phyloP scores from a whole-genome alignment of 2,113 vertebrate species.

The Rhea pennata region DNA sequence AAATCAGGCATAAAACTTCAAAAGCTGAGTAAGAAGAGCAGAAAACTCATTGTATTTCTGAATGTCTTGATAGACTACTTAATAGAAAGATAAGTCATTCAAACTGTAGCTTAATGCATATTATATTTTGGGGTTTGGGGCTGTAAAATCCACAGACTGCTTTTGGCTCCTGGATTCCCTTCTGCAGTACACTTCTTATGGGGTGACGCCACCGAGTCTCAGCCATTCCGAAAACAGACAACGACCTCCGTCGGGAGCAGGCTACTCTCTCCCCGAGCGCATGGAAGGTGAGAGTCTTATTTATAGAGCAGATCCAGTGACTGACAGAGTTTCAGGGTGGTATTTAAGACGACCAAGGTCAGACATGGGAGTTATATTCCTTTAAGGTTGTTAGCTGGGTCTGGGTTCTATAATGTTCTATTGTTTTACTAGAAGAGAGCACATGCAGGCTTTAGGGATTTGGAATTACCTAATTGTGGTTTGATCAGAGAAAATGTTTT shows the following conservation, averaged over 20 bases:
- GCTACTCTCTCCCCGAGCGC: conserved; percentile 84
- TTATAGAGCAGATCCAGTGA: accelerated
- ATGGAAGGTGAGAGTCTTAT: conserved; percentile 88
- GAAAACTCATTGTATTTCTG: background rate
- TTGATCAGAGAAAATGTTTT: background rate
- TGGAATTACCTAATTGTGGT: background rate
- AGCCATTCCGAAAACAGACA: conserved; percentile 91
- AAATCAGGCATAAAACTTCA: background rate
- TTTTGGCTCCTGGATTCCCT: conserved; percentile 97
- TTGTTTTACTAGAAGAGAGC: background rate
- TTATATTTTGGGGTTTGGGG: background rate
- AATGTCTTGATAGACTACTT: background rate
- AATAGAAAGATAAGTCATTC: background rate
- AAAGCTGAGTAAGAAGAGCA: background rate
- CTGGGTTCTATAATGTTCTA: background rate
- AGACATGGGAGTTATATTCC: accelerated
- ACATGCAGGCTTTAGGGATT: background rate
- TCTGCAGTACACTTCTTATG: conserved; percentile 94
- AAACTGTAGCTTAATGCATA: background rate
- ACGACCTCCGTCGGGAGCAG: conserved; percentile 81
- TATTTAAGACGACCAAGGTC: background rate
- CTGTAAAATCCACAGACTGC: conserved; percentile 81
- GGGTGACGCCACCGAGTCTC: conserved; percentile 92
- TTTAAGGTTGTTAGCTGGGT: background rate
- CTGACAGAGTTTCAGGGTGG: background rate